Percentiles rank a stretch among this genome's conserved stretches.
Conservation (phyloP, 2,113 vertebrate genomes). For the Todiramphus chloris region DNA sequence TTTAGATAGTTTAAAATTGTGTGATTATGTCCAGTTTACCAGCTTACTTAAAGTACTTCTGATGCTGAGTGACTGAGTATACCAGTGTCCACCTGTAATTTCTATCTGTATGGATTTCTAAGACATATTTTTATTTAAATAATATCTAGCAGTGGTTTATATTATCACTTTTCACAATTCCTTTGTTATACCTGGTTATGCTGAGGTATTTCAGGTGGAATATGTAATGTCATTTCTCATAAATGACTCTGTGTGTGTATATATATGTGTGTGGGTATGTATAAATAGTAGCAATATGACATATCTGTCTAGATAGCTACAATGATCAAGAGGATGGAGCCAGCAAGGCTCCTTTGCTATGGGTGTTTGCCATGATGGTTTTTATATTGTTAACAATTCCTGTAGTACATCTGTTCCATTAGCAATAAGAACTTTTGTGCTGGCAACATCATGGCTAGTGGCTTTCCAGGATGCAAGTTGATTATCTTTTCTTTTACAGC, state of each 20-base stretch:
- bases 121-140: background rate
- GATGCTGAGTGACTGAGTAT: background rate
- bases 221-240: background rate
- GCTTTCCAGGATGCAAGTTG: background rate
- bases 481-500: background rate
- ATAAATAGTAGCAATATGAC: background rate
- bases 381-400: background rate
- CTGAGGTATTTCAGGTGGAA: background rate
- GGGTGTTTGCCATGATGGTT: background rate
- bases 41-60: background rate
- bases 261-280: background rate
- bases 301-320: background rate
- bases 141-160: background rate
- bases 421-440: background rate
- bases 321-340: background rate
- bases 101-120: background rate
- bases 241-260: background rate
- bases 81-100: background rate
- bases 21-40: background rate
- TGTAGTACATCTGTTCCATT: background rate
- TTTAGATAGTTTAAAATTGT: background rate
- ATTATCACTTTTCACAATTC: background rate
- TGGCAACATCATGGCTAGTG: background rate
- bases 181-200: background rate
- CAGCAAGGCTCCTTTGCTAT: background rate